Evolutionary conservation across 1,140 invertebrate genomes (phyloP), one percentile per base, ranked within the genome.

Genomic region (Drosophila kanapiae): DNA sequence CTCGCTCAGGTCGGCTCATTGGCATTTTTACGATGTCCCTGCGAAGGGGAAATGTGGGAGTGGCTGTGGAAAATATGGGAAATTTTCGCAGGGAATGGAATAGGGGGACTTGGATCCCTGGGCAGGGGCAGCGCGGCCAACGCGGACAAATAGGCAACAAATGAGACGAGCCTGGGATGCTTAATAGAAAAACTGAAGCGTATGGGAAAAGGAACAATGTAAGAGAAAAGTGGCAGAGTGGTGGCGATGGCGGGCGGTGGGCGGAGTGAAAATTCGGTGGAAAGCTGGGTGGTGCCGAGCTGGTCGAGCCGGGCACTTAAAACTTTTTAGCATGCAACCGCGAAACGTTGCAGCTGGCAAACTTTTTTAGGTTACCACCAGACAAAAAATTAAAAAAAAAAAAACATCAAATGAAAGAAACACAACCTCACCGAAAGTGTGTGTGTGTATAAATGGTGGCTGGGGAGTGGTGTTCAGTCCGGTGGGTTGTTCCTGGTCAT

Each of bases 261-360:
- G n/a, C 18, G 7, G 31, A 35, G 18, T 16, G 48, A 16, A 74
- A 72, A 72, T 71, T 43, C 29, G 56, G 31, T 47, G 69, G 57
- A 61, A 64, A 62, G 16, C n/a, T 70, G 47, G 68, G 48, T 70
- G 68, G 49, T 37, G 29, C 53, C 13, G 53, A 27, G 8, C 62
- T 69, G 75, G 64, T 78, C 75, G 76, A 78, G 75, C 75, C 84
- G 80, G 84, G 85, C 84, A 87, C 84, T 87, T 87, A 84, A 87
- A 87, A 87, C 84, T 87, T 87, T 87, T 84, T 74, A 83, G 84
- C 84, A 88, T 87, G 84, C 84, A 88, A 84, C 84, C 84, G 78
- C 80, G 77, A 48, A 78, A 75, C 75, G 80, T 53, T 87, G 80
- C 83, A 76, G 70, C 80, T 71, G 76, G 75, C 76, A 80, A 86